Base-by-base conservation (phyloP, 2,113 vertebrate species). In the Mellivora capensis region DNA sequence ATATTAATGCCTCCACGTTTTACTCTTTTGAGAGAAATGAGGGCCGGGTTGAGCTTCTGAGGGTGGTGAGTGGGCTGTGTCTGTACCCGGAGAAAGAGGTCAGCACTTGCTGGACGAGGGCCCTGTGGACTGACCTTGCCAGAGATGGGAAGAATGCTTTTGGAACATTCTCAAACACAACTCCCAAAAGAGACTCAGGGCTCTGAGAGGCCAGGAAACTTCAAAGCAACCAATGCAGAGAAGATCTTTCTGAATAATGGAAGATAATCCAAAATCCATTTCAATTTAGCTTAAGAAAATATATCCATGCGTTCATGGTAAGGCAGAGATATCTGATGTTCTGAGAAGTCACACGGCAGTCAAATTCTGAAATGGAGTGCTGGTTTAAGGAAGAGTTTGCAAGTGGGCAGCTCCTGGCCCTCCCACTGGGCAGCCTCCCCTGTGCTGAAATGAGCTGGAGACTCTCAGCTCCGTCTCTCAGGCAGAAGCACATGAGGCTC, bases 271-370 rank as follows among this genome's bases (percentile, higher is more conserved):
- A 74, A 96, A 96, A 97, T 96, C 90, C 69, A 93, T 96, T 96
- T 91, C 49, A 93, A 72, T 97, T 91, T 97, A 84, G 77, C 91
- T 96, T 91, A 84, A 72, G 72, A 97, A 97, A 97, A 88, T 57
- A 14, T 31, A n/a, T n/a, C 52, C 34, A 20, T 42, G 15, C 2
- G 47, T 88, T 87, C 47, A 21, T 34, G 62, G 49, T 59, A 93
- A 82, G 23, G 29, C 72, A 79, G 12, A 8, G 29, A 4, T 59
- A 17, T 29, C 85, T 81, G 62, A n/a, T 42, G 44, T 74, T 90
- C 83, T 95, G 42, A 74, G 83, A 96, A 86, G 83, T 81, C 61
- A 83, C 27, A 11, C 6, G 79, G 25, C 4, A 52, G 12, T 90
- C 49, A 42, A 42, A 57, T 42, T 90, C 76, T 17, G 10, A 69